Percentiles rank a stretch among this genome's conserved stretches.
phyloP scores from a whole-genome alignment of 2,797 vertebrate genomes.

The Pagetopsis macropterus region DNA sequence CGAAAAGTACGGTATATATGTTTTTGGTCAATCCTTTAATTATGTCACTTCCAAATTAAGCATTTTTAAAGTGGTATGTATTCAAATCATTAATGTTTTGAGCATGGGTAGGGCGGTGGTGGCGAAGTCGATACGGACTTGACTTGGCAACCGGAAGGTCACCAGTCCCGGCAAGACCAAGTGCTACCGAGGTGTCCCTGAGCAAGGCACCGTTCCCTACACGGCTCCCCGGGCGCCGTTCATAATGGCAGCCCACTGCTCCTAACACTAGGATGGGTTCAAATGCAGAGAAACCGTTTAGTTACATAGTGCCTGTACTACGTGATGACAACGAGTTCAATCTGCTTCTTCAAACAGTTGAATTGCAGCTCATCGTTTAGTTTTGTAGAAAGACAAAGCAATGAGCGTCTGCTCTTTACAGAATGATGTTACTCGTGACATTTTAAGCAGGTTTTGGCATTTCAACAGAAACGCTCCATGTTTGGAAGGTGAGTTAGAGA shows the following conservation, averaged over 20 bases:
- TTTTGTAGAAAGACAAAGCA: conserved; percentile 23
- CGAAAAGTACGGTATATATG: not conserved
- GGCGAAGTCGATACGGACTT: no score
- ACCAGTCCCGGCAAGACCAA: no score
- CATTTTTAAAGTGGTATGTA: not conserved
- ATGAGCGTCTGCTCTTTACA: conserved; percentile 29
- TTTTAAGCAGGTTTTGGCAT: conserved; percentile 36
- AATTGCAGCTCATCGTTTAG: conserved; percentile 13
- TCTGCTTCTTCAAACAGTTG: not conserved
- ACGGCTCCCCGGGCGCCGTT: no score
- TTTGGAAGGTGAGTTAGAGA: conserved; percentile 22
- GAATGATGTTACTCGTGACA: conserved; percentile 30
- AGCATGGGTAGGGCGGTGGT: not conserved
- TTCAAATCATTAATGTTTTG: conserved; percentile 13
- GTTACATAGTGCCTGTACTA: no score
- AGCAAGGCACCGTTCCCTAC: no score
- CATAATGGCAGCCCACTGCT: no score
- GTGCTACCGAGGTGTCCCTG: no score
- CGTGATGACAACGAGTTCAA: no score
- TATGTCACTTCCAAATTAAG: not conserved
- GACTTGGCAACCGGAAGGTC: no score
- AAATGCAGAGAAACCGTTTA: no score
- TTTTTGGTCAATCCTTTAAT: not conserved
- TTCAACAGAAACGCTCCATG: conserved; percentile 17
- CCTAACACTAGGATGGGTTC: no score